phyloP scores from a whole-genome alignment of 2,797 vertebrate species.

The Psittacula echo region DNA sequence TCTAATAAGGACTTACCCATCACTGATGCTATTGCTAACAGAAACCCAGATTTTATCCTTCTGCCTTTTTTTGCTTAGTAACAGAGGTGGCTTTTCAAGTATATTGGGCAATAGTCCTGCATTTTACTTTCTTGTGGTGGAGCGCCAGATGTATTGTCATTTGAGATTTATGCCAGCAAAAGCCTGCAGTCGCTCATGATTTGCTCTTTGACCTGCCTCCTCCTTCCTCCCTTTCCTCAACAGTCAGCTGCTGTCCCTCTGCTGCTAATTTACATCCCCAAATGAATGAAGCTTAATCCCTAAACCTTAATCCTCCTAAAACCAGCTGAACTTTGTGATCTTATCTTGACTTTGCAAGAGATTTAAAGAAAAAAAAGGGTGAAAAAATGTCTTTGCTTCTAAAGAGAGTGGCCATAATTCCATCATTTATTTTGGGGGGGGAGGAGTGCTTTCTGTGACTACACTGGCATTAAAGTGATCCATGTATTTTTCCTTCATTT shows the following conservation, averaged over 20 bases:
- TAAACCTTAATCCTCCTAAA: slow-evolving; percentile 60
- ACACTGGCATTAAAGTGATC: neutral
- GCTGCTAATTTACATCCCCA: slow-evolving; percentile 49
- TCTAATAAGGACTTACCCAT: neutral
- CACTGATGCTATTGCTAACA: neutral
- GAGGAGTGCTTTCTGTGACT: neutral
- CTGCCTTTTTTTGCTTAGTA: neutral
- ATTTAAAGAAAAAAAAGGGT: neutral
- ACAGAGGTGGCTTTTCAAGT: neutral
- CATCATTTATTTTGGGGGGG: neutral
- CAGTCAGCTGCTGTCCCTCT: slow-evolving; percentile 25
- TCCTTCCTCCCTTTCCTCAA: slow-evolving; percentile 26
- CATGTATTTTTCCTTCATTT: neutral
- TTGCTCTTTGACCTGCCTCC: slow-evolving; percentile 55
- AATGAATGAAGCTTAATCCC: slow-evolving; percentile 60
- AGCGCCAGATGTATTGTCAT: neutral
- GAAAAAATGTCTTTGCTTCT: neutral
- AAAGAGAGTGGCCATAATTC: neutral
- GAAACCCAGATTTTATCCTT: neutral
- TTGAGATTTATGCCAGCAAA: neutral
- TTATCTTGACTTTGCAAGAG: slow-evolving; percentile 51
- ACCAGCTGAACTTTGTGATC: slow-evolving; percentile 61
- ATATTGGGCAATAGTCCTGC: neutral
- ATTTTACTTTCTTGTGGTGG: neutral
- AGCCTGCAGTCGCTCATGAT: neutral